Percentiles rank a stretch among this genome's conserved stretches.
Conservation (phyloP, 1,140 invertebrate genomes). For the Zophobas morio region DNA sequence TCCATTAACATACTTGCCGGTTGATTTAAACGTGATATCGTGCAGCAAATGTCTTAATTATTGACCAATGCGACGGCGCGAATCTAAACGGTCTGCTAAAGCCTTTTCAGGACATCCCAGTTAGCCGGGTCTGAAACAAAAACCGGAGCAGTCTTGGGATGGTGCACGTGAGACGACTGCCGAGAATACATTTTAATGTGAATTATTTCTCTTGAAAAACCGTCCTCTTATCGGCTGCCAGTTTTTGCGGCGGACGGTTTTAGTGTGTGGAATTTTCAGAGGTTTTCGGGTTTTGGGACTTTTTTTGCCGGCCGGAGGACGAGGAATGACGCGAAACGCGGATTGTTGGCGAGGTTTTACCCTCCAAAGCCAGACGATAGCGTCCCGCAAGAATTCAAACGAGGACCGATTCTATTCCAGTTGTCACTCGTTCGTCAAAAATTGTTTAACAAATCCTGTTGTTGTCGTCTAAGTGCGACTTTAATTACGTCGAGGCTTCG, state of each 20-base stretch:
- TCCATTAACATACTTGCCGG: conserved; percentile 65
- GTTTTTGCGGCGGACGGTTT: conserved; percentile 55
- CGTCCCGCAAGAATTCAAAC: too few species aligned
- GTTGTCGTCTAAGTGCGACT: too few species aligned
- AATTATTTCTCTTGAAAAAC: conserved; percentile 63
- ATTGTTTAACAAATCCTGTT: too few species aligned
- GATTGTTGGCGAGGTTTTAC: conserved; percentile 6
- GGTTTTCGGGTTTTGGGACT: conserved; percentile 52
- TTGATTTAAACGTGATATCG: conserved; percentile 66
- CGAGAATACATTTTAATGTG: conserved; percentile 58
- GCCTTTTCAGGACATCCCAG: conserved; percentile 63
- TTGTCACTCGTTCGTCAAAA: too few species aligned
- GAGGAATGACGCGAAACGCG: conserved; percentile 5
- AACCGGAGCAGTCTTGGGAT: conserved; percentile 60
- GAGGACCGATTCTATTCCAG: too few species aligned
- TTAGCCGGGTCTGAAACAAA: conserved; percentile 58
- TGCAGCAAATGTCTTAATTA: conserved; percentile 67
- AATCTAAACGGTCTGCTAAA: conserved; percentile 67
- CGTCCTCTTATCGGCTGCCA: conserved; percentile 55
- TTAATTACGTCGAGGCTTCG: too few species aligned
- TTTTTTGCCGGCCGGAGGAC: conserved; percentile 8
- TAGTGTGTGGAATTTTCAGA: conserved; percentile 60
- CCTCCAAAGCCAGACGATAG: too few species aligned
- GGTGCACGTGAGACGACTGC: conserved; percentile 63
- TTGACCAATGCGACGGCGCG: conserved; percentile 63